phyloP scores from a whole-genome alignment of 2,113 vertebrate species.

The Datnioides undecimradiatus region DNA sequence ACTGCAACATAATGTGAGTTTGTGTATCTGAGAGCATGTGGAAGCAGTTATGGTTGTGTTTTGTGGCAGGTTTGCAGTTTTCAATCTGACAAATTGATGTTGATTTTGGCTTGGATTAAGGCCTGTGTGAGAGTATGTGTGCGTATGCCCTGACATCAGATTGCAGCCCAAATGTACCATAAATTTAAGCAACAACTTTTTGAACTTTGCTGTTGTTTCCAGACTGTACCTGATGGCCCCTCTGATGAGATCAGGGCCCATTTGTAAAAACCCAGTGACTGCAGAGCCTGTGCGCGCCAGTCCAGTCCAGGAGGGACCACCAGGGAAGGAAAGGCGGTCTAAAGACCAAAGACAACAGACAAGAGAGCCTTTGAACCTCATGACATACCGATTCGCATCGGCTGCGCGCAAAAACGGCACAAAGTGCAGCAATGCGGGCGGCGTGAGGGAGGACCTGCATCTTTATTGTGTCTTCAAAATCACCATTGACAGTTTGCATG shows the following conservation, averaged over 20 bases:
- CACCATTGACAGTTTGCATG: constrained; percentile 39
- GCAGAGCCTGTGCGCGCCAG: constrained; percentile 13
- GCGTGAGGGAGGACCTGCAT: constrained; percentile 10
- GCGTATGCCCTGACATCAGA: constrained; percentile 42
- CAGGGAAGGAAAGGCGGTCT: constrained; percentile 59
- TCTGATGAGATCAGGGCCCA: constrained; percentile 36
- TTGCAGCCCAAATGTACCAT: constrained; percentile 39
- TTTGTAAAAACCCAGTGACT: constrained; percentile 33
- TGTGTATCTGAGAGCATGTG: constrained; percentile 13
- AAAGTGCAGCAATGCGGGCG: background rate
- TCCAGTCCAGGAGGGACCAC: constrained; percentile 70
- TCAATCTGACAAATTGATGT: constrained; percentile 54
- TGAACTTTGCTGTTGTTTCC: constrained; percentile 47
- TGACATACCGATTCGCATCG: constrained; percentile 44
- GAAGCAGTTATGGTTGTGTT: constrained; percentile 39
- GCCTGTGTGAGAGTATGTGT: background rate
- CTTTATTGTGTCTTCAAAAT: constrained; percentile 52
- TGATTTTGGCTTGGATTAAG: constrained; percentile 39
- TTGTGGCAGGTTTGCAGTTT: constrained; percentile 37
- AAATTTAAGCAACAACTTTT: constrained; percentile 37
- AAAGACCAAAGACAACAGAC: constrained; percentile 49
- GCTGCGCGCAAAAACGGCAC: background rate
- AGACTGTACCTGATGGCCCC: constrained; percentile 18
- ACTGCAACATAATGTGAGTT: background rate
- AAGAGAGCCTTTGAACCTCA: constrained; percentile 60